Percentiles rank a stretch among this genome's conserved stretches.
Evolutionary conservation across 1,140 invertebrate species (phyloP).

Genomic region (Brachionus koreanus): DNA sequence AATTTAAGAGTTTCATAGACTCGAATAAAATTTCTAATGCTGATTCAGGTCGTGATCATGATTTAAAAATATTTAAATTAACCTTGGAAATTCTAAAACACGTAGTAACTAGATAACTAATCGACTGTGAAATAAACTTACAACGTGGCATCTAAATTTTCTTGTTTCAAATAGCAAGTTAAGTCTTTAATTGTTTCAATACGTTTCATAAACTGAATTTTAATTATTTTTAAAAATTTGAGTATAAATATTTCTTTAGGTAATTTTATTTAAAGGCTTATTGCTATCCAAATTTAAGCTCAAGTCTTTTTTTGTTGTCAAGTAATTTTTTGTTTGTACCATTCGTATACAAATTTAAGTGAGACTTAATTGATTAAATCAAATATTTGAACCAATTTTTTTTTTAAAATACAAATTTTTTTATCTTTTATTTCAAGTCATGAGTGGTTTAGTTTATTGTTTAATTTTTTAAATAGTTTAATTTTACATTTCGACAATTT

Average conservation of each 20-base stretch:
- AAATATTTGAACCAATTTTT: constrained; percentile 60
- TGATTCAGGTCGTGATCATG: neutral
- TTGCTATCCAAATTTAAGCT: neutral
- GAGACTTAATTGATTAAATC: no score
- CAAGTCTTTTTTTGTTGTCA: constrained; percentile 54
- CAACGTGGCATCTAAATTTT: neutral
- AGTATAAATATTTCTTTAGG: neutral
- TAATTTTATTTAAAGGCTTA: neutral
- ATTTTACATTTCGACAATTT: neutral
- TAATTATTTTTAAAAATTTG: constrained; percentile 41
- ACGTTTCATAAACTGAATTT: neutral
- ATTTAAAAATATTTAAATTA: constrained; percentile 59
- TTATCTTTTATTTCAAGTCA: neutral
- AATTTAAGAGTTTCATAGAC: neutral
- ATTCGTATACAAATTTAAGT: no score
- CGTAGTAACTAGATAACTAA: neutral
- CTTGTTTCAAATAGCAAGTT: constrained; percentile 53
- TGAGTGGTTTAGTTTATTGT: neutral
- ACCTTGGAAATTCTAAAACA: neutral
- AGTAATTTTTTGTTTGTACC: constrained; percentile 66
- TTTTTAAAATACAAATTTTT: no score
- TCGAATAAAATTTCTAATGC: neutral
- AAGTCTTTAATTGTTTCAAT: neutral
- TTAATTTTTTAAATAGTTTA: neutral
- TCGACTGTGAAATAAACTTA: constrained; percentile 53